Base-by-base conservation (phyloP, 2,797 vertebrate species). In the Melanotaenia boesemani region DNA sequence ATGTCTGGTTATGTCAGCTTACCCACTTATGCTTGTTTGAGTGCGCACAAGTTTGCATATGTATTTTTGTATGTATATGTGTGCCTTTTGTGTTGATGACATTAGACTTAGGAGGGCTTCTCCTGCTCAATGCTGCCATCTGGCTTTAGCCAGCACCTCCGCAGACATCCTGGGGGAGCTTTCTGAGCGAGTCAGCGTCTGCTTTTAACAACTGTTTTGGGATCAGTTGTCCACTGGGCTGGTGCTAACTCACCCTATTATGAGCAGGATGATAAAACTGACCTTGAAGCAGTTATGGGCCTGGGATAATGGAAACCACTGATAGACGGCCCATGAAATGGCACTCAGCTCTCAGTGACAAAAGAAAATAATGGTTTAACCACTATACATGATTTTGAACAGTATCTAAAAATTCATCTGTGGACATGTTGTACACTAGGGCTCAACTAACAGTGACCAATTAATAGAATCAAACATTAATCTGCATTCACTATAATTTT, bases 51-150 rank as follows among this genome's bases (percentile, higher is more conserved):
- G 41, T 65, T n/a, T 65, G 58, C 64, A 34, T 34, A 7, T 30
- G 68, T 68, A 44, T 60, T 37, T 65, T 15, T 16, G 55, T 64
- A 9, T 46, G 32, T 79, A 52, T 55, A 24, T 22, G 61, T 36
- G 28, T 57, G 20, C 20, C 52, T 81, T 72, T 77, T 36, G 48
- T 63, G 80, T 63, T 54, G 52, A 86, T 69, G 60, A 65, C 65
- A 63, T 71, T 52, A 59, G 36, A 63, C 60, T 66, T 58, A 63
- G 61, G 62, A 71, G 30, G 82, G 72, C 64, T 70, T 78, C 48
- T 74, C 65, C 71, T 91, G 86, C 93, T 95, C 94, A 87, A 93
- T 88, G 91, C 90, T 94, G 93, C 93, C 94, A 93, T 93, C 94
- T 95, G 88, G 89, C 90, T 92, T 88, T 77, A 64, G 64, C 69